Conservation (phyloP, 1,140 invertebrate species). For the Danaus melanippus region DNA sequence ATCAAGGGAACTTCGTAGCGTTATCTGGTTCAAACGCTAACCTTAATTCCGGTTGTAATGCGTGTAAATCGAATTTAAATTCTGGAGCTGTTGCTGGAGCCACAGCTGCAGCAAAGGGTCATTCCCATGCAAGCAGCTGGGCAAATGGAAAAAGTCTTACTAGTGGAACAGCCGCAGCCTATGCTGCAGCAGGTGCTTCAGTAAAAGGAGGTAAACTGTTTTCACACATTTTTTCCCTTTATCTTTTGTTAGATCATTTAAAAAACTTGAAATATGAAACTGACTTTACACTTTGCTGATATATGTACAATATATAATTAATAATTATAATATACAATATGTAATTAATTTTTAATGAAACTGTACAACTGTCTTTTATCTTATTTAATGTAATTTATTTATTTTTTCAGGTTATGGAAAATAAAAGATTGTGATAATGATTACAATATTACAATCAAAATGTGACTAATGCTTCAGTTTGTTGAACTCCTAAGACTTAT, state of each 20-base stretch:
- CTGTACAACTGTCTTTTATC: not conserved
- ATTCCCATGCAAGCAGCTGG: slow-evolving; percentile 31
- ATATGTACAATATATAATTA: not conserved
- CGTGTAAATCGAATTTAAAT: slow-evolving; percentile 22
- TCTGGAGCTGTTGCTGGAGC: slow-evolving; percentile 15
- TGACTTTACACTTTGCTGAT: not conserved
- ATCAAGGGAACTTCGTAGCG: too few relatives aligned
- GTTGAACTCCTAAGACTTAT: too few relatives aligned
- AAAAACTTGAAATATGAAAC: too few relatives aligned
- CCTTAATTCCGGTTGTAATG: slow-evolving; percentile 19
- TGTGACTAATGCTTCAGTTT: not conserved
- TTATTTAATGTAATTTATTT: slow-evolving; percentile 7
- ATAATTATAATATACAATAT: too few relatives aligned
- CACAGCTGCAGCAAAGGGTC: slow-evolving; percentile 37
- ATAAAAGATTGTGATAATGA: slow-evolving; percentile 13
- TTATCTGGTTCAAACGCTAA: slow-evolving; percentile 13
- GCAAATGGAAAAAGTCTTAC: slow-evolving; percentile 34
- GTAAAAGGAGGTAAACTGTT: slow-evolving; percentile 47
- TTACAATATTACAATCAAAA: too few relatives aligned
- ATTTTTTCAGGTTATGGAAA: slow-evolving; percentile 49
- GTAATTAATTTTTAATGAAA: not conserved
- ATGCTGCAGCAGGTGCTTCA: slow-evolving; percentile 44
- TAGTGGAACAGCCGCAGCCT: slow-evolving; percentile 43
- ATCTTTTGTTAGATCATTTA: too few relatives aligned
- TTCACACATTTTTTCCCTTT: too few relatives aligned